Base-by-base conservation (phyloP, 2,113 vertebrate genomes). In the Nyctibius bracteatus region DNA sequence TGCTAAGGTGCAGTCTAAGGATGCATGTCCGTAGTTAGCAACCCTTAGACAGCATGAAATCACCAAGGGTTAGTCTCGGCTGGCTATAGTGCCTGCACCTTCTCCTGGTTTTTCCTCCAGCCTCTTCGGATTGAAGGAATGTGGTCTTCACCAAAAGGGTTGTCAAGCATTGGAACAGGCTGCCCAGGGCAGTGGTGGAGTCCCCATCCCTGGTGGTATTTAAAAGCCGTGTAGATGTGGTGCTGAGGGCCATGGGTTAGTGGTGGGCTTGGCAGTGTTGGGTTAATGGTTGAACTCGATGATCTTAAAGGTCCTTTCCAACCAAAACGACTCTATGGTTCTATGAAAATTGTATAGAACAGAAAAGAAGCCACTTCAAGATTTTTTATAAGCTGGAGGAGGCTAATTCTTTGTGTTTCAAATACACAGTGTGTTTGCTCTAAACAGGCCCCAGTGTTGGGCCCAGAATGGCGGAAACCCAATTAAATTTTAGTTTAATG, bases 1-100 rank as follows among this genome's bases (percentile, higher is more conserved):
- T 0, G 0, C 30, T 12, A 30, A 51, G 62, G 30, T 4, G 0
- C 37, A 66, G 27, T 43, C 35, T 30, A 13, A 37, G 39, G 75
- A 31, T 35, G 19, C 5, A 12, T 35, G 18, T 39, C 30, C 4
- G 0, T 77, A 24, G 57, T 21, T 46, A 17, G 10, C 11, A 3
- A 63, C 22, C 51, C 57, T 35, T 28, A 28, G 46, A 16, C 17
- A 17, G 23, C 8, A 11, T 4, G 13, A 39, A 23, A 17, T 23
- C 31, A 19, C 57, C 41, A 17, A 12, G 15, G 35, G 14, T 27
- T 17, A 7, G 39, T 35, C 35, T 63, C 33, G 43, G n/a, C 22
- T 25, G 31, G 22, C 35, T 41, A 0, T 9, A 8, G 51, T 6
- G 4, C 25, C 43, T 39, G 9, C 10, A 33, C 33, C 47, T 55